Percentiles rank a stretch among this genome's conserved stretches.
Evolutionary conservation across 2,888 invertebrate species (phyloP).

Genomic region (Xestia sexstrigata): DNA sequence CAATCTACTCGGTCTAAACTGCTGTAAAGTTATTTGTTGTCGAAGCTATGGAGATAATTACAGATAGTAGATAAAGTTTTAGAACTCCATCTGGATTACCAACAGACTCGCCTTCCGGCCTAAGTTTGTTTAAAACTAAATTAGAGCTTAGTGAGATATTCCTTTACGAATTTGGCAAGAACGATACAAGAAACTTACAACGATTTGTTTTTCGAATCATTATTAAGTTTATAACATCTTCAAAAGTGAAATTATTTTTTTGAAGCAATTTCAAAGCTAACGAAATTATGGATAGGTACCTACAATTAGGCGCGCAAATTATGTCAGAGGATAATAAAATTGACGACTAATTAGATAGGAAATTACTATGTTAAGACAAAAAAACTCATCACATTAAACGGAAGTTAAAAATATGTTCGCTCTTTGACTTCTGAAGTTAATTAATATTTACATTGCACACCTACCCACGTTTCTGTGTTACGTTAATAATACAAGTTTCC

Average conservation of each 20-base stretch:
- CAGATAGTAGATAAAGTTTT: constrained; percentile 49
- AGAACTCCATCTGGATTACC: constrained; percentile 55
- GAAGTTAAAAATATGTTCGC: constrained; percentile 11
- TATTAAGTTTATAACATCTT: constrained; percentile 45
- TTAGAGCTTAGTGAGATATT: constrained; percentile 57
- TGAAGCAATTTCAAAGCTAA: constrained; percentile 8
- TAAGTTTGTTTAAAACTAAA: constrained; percentile 54
- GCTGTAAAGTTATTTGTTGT: constrained; percentile 53
- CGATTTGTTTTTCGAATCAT: constrained; percentile 52
- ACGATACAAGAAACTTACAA: constrained; percentile 34
- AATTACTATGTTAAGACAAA: constrained; percentile 22
- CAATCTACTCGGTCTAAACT: constrained; percentile 54
- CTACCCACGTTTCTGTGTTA: constrained; percentile 5
- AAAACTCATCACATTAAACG: constrained; percentile 16
- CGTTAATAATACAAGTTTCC: constrained; percentile 17
- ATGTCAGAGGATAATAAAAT: constrained; percentile 33
- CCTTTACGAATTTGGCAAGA: constrained; percentile 37
- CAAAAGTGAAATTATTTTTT: constrained; percentile 23
- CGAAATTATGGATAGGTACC: constrained; percentile 20
- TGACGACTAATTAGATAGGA: constrained; percentile 43
- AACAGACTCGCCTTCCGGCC: constrained; percentile 54
- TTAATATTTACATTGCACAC: constrained; percentile 16
- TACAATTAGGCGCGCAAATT: constrained; percentile 24
- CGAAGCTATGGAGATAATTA: constrained; percentile 59
- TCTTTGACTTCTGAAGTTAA: constrained; percentile 12